phyloP scores from a whole-genome alignment of 2,113 vertebrate genomes.

The Conger conger region DNA sequence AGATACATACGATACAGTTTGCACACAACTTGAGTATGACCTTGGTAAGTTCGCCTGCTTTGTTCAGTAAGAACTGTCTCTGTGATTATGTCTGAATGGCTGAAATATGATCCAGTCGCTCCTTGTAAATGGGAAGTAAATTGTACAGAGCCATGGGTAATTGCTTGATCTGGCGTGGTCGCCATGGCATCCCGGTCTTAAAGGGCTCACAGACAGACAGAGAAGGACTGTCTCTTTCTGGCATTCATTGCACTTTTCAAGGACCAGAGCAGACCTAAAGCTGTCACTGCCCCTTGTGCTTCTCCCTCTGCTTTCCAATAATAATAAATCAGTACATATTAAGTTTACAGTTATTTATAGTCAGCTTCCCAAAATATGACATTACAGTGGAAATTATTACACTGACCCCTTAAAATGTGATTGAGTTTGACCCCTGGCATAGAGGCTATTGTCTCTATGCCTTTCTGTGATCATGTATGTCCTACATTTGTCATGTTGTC shows the following conservation, averaged over 20 bases:
- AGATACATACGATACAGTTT: background rate
- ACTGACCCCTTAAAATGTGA: too few relatives aligned
- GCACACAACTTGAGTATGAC: background rate
- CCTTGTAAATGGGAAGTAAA: background rate
- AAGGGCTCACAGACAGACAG: background rate
- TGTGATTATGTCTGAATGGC: background rate
- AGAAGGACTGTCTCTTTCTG: background rate
- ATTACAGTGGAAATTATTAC: too few relatives aligned
- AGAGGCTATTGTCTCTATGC: too few relatives aligned
- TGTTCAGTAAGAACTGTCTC: background rate
- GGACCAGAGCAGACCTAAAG: background rate
- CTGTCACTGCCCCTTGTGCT: background rate
- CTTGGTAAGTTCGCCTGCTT: background rate
- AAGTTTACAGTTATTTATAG: too few relatives aligned
- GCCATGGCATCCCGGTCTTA: background rate
- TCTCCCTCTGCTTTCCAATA: background rate
- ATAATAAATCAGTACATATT: too few relatives aligned
- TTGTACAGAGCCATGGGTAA: background rate
- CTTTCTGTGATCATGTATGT: too few relatives aligned
- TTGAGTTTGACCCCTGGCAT: too few relatives aligned
- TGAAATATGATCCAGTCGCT: background rate
- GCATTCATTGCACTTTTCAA: background rate
- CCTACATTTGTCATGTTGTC: too few relatives aligned
- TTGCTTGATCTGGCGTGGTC: background rate
- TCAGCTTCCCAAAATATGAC: too few relatives aligned